Evolutionary conservation across 2,888 invertebrate species (phyloP).

Genomic region (Trichogramma evanescens): DNA sequence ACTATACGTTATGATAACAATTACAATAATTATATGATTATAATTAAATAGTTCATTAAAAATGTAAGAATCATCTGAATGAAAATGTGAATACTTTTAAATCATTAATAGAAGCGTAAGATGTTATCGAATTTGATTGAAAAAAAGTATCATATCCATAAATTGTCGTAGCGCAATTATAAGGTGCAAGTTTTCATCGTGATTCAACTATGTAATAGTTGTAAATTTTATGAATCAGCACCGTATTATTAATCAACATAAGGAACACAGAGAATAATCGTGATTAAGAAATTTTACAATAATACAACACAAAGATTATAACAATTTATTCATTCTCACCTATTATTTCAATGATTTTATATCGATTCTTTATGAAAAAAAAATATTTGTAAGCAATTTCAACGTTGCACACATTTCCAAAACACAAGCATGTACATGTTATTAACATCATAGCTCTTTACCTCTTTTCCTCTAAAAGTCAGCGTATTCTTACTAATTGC

Average conservation of each 20-base stretch:
- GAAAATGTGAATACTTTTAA: conserved; percentile 3
- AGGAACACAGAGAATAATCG: conserved; percentile 7
- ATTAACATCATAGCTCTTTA: conserved; percentile 30
- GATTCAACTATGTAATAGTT: conserved; percentile 23
- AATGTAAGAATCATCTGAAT: conserved; percentile 24
- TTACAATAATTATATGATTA: conserved; percentile 23
- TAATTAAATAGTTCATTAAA: not conserved
- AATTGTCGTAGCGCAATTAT: conserved; percentile 12
- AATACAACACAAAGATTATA: too few relatives aligned
- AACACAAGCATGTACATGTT: conserved; percentile 27
- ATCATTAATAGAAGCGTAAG: conserved; percentile 9
- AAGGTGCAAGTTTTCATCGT: conserved; percentile 19
- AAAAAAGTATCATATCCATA: conserved; percentile 10
- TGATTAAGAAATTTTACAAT: conserved; percentile 11
- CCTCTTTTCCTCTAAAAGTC: conserved; percentile 31
- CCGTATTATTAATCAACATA: conserved; percentile 11
- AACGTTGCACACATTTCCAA: conserved; percentile 24
- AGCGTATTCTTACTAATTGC: conserved; percentile 37
- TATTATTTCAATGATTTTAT: conserved; percentile 13
- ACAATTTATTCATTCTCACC: conserved; percentile 7
- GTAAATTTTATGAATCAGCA: conserved; percentile 14
- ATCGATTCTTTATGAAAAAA: conserved; percentile 20
- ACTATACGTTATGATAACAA: conserved; percentile 26
- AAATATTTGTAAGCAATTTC: conserved; percentile 7
- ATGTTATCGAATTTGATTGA: conserved; percentile 14